Conservation (phyloP, 1,140 invertebrate species). For the Leguminivora glycinivorella region DNA sequence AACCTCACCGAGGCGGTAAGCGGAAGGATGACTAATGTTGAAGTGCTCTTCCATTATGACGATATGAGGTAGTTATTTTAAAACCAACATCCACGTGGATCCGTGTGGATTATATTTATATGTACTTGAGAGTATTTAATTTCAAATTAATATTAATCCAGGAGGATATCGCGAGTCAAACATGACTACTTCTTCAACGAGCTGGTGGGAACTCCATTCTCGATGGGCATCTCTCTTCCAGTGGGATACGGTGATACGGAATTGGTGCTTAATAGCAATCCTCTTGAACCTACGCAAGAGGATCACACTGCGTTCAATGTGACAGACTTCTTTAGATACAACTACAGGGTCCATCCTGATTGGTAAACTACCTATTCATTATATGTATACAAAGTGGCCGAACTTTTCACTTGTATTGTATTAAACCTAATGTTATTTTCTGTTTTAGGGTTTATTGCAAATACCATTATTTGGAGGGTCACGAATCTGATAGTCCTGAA, state of each 20-base stretch:
- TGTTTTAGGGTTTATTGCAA: conserved; percentile 88
- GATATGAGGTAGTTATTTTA: conserved; percentile 66
- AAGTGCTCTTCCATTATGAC: conserved; percentile 69
- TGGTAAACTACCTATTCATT: conserved; percentile 80
- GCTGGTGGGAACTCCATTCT: conserved; percentile 91
- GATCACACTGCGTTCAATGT: conserved; percentile 84
- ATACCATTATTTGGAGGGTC: conserved; percentile 89
- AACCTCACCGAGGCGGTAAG: conserved; percentile 86
- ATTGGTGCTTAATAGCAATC: conserved; percentile 84
- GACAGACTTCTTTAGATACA: conserved; percentile 82
- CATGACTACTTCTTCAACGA: conserved; percentile 92
- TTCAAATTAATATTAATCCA: conserved; percentile 51
- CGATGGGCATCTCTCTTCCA: conserved; percentile 89
- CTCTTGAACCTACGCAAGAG: conserved; percentile 81
- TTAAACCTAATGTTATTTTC: not conserved
- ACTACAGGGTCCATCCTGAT: conserved; percentile 93
- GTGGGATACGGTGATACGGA: conserved; percentile 88
- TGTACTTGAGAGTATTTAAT: not conserved
- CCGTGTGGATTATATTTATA: too few relatives aligned
- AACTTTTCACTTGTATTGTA: not conserved
- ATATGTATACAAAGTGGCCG: not conserved
- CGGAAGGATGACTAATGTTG: conserved; percentile 81
- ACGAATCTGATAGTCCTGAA: conserved; percentile 85
- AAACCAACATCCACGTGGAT: not conserved
- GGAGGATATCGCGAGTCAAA: conserved; percentile 87